phyloP scores from a whole-genome alignment of 2,888 invertebrate species.

The Xylocampa areola region DNA sequence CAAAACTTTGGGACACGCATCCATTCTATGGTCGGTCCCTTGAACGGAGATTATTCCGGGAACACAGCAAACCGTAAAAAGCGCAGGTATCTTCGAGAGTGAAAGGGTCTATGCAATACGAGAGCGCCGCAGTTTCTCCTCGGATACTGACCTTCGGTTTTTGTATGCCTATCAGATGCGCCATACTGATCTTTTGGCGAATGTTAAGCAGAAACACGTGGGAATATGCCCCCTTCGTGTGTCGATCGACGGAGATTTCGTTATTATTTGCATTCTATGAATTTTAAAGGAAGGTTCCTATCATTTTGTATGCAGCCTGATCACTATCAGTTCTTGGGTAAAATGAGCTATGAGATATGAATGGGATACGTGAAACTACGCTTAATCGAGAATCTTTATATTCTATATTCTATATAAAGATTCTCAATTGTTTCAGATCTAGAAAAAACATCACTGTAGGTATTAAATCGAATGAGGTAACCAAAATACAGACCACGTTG shows the following conservation, averaged over 20 bases:
- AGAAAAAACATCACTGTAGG: too few species aligned
- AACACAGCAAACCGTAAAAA: conserved; percentile 84
- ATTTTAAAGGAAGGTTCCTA: conserved; percentile 44
- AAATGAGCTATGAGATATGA: conserved; percentile 15
- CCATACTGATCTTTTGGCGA: conserved; percentile 73
- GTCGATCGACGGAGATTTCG: conserved; percentile 74
- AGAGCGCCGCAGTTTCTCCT: conserved; percentile 84
- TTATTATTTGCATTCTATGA: conserved; percentile 80
- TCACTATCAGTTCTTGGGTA: conserved; percentile 41
- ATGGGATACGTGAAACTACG: conserved; percentile 11
- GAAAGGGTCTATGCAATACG: conserved; percentile 89
- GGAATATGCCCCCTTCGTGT: conserved; percentile 74
- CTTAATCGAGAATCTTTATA: neutral
- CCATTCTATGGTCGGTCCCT: conserved; percentile 61
- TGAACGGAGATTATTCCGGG: conserved; percentile 78
- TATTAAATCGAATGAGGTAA: too few species aligned
- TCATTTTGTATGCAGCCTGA: conserved; percentile 36
- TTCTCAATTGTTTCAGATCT: too few species aligned
- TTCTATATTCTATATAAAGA: too few species aligned
- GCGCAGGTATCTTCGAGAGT: conserved; percentile 88
- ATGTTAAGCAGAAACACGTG: conserved; percentile 86
- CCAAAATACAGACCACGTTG: too few species aligned
- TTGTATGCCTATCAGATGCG: conserved; percentile 82
- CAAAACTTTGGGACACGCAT: conserved; percentile 74
- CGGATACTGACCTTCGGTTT: conserved; percentile 83